Evolutionary conservation across 2,888 invertebrate species (phyloP).

Genomic region (Cataglyphis livida): DNA sequence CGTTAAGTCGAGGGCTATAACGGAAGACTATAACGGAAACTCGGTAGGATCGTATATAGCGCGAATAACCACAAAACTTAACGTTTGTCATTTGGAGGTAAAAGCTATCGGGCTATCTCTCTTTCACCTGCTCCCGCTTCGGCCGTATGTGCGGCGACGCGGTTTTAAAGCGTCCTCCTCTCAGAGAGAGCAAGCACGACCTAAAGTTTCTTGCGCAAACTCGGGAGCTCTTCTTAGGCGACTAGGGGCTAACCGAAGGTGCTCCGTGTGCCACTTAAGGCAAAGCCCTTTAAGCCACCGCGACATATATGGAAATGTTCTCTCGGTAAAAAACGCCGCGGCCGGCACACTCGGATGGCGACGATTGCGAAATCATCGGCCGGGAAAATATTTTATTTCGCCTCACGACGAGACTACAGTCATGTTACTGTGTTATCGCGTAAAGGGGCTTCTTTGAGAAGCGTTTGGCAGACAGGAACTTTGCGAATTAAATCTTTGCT

Average conservation of each 20-base stretch:
- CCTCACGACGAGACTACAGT: not conserved
- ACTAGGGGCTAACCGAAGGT: conserved; percentile 31
- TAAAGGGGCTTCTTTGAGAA: conserved; percentile 23
- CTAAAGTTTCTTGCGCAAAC: conserved; percentile 57
- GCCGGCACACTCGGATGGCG: not conserved
- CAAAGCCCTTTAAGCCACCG: conserved; percentile 11
- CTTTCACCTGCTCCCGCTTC: conserved; percentile 1
- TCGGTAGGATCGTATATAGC: not conserved
- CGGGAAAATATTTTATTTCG: not conserved
- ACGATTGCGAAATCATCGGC: not conserved
- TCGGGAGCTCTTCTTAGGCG: conserved; percentile 34
- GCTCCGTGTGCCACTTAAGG: conserved; percentile 20
- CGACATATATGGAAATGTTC: conserved; percentile 52
- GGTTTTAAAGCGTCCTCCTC: conserved; percentile 42
- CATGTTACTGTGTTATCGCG: not conserved
- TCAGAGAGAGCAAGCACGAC: conserved; percentile 30
- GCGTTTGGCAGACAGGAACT: conserved; percentile 6
- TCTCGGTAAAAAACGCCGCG: not conserved
- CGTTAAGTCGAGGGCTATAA: conserved; percentile 30
- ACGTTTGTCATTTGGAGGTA: conserved; percentile 73
- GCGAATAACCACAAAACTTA: conserved; percentile 68
- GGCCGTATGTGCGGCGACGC: conserved; percentile 9
- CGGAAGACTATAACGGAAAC: not conserved
- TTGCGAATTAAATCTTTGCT: conserved; percentile 31
- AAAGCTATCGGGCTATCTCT: conserved; percentile 67